A percentile compares a stretch with the other conserved stretches of the same genome.
These are phyloP conservation scores for Euglossa dilemma DNA, from an alignment of 1,140 invertebrate species.

Conservation along the genomic window DNA sequence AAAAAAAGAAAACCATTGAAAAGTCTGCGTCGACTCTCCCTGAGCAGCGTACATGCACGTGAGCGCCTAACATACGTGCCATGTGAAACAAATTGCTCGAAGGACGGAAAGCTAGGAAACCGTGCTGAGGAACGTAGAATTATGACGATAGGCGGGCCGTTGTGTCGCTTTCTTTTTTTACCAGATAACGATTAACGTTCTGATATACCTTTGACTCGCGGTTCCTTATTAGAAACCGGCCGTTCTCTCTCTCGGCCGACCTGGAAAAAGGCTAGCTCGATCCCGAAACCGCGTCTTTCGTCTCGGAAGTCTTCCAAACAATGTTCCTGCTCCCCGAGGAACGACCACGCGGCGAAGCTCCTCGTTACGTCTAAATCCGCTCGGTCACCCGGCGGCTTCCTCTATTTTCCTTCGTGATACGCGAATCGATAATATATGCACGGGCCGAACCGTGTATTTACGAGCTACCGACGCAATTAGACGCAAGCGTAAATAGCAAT, in stretches of 20 bases:
- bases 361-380: neutral
- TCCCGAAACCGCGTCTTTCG: neutral
- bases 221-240: conserved; percentile 1
- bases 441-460: neutral
- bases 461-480: conserved; percentile 22
- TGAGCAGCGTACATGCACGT: conserved; percentile 14
- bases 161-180: conserved; percentile 4
- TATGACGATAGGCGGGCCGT: conserved; percentile 20
- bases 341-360: neutral
- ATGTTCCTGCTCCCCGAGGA: neutral
- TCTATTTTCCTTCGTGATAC: neutral
- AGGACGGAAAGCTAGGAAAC: conserved; percentile 6
- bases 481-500: conserved; percentile 16
- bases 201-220: neutral
- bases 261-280: neutral
- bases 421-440: neutral
- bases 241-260: too few species aligned
- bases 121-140: conserved; percentile 2
- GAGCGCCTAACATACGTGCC: conserved; percentile 21
- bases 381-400: neutral
- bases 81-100: conserved; percentile 31
- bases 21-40: neutral
- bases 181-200: neutral
- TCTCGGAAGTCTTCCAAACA: neutral
- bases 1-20: conserved; percentile 4